These are phyloP conservation scores for Heterodera filipjevi DNA, from an alignment of 2,888 invertebrate genomes.

Conservation along the genomic window DNA sequence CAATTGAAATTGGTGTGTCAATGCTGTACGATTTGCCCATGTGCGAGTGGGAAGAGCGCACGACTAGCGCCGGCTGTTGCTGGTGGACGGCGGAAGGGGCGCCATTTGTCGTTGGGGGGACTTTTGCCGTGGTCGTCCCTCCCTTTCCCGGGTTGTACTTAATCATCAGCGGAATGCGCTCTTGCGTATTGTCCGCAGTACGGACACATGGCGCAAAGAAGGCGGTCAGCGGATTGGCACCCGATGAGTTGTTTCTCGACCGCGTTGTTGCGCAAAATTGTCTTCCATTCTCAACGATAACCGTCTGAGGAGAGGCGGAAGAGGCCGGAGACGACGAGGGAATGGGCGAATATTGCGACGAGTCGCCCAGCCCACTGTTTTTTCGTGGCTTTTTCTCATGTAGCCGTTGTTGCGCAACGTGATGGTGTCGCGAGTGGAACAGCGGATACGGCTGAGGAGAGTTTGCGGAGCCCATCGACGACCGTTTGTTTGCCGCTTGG, in stretches of 20 bases:
- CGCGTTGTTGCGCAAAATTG: conserved; percentile 17
- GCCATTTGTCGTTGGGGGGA: not conserved
- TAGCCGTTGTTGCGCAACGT: conserved; percentile 39
- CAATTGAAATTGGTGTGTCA: conserved; percentile 62
- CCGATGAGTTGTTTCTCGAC: conserved; percentile 22
- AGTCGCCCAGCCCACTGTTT: conserved; percentile 15
- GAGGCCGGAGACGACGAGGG: conserved; percentile 20
- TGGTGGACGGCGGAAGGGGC: not conserved
- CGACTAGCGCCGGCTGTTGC: not conserved
- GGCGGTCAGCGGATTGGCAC: conserved; percentile 23
- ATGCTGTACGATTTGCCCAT: conserved; percentile 63
- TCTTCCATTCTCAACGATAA: conserved; percentile 58
- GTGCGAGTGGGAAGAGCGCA: not conserved
- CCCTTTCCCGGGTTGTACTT: conserved; percentile 51
- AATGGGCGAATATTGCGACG: conserved; percentile 20
- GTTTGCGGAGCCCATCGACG: conserved; percentile 46
- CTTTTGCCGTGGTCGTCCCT: conserved; percentile 34
- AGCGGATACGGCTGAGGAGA: conserved; percentile 61
- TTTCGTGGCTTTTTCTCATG: conserved; percentile 37
- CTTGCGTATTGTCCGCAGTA: conserved; percentile 44
- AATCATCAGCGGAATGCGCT: conserved; percentile 63
- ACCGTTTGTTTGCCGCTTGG: conserved; percentile 25
- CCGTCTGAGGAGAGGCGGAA: conserved; percentile 40
- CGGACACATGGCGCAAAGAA: conserved; percentile 22
- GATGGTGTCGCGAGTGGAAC: conserved; percentile 56